Conservation (phyloP, 2,113 vertebrate species). For the Sigmodon hispidus region DNA sequence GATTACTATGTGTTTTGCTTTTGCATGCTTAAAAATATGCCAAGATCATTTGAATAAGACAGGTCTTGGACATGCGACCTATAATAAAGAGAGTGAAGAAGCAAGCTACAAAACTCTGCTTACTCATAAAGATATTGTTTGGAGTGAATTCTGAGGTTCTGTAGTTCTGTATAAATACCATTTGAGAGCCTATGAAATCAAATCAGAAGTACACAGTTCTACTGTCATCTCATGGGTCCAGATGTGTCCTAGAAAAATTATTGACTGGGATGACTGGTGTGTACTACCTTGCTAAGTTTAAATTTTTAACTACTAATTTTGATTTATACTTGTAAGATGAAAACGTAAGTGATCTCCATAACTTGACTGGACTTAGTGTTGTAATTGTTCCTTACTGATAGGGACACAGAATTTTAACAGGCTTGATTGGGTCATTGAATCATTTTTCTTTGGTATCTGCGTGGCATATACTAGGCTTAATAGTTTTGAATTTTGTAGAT, state of each 20-base stretch:
- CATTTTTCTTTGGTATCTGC: neutral
- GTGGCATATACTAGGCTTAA: neutral
- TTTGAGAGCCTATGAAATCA: neutral
- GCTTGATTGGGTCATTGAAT: neutral
- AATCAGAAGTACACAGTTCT: neutral
- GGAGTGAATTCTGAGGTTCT: neutral
- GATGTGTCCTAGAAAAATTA: neutral
- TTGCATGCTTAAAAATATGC: neutral
- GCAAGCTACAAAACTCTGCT: neutral
- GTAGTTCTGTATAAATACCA: neutral
- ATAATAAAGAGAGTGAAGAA: neutral
- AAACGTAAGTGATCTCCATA: neutral
- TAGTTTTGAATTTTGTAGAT: neutral
- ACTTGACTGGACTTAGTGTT: neutral
- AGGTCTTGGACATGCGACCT: neutral
- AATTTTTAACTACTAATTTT: conserved; percentile 16
- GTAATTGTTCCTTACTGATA: neutral
- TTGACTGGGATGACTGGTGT: neutral
- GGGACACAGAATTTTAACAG: neutral
- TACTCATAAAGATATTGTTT: neutral
- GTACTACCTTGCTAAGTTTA: neutral
- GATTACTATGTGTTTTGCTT: neutral
- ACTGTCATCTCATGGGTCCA: neutral
- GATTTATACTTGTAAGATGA: neutral
- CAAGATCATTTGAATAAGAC: neutral